A percentile compares a stretch with the other conserved stretches of the same genome.
Evolutionary conservation across 2,888 invertebrate species (phyloP).

Genomic region (Allolobophora icterica): DNA sequence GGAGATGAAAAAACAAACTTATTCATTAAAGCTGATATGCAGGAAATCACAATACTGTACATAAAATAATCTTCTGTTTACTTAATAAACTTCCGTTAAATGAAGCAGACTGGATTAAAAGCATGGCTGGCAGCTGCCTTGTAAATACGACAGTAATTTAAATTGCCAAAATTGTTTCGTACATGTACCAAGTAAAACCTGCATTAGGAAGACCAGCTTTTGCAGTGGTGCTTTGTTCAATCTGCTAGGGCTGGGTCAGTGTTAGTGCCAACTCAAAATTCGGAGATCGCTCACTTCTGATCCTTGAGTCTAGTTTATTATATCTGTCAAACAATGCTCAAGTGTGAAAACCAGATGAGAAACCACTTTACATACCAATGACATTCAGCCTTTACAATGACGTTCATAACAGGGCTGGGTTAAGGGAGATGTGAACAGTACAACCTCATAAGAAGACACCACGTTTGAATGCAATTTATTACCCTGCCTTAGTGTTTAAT

Average conservation of each 20-base stretch:
- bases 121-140: not conserved
- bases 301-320: not conserved
- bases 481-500: no score
- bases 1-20: not conserved
- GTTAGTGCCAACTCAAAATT: not conserved
- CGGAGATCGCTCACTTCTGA: not conserved
- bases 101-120: not conserved
- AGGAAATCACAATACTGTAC: not conserved
- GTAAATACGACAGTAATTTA: not conserved
- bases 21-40: not conserved
- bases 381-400: not conserved
- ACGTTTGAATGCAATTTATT: not conserved
- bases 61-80: not conserved
- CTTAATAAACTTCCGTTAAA: not conserved
- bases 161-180: not conserved
- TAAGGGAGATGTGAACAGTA: no score
- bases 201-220: not conserved
- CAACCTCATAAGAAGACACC: not conserved
- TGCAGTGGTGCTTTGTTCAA: not conserved
- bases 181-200: not conserved
- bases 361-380: not conserved
- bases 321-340: no score
- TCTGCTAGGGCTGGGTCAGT: constrained; percentile 2
- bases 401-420: not conserved
- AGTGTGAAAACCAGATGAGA: not conserved